A percentile compares a stretch with the other conserved stretches of the same genome.
phyloP scores from a whole-genome alignment of 2,113 vertebrate species.

The Thermophis baileyi region DNA sequence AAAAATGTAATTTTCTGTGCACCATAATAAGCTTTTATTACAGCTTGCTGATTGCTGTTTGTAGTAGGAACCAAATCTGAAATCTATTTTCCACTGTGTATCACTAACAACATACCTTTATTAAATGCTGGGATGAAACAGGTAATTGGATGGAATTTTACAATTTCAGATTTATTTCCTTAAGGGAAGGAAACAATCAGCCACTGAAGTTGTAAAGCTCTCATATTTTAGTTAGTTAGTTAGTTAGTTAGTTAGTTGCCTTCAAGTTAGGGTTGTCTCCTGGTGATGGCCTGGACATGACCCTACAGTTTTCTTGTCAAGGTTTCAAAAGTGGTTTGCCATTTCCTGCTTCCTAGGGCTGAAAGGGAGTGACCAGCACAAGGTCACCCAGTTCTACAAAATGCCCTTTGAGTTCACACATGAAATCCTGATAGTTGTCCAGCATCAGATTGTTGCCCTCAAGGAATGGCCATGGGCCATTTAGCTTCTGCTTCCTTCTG shows the following conservation, averaged over 20 bases:
- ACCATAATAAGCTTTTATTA: constrained; percentile 62
- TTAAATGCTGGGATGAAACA: constrained; percentile 25
- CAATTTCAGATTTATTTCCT: not conserved
- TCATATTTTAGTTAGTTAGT: not conserved
- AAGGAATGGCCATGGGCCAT: not conserved
- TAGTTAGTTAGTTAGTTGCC: not conserved
- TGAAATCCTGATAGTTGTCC: not conserved
- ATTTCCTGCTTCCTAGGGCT: not conserved
- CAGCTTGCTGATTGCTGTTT: constrained; percentile 53
- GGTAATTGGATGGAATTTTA: not conserved
- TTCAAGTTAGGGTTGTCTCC: not conserved
- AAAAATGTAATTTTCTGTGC: constrained; percentile 64
- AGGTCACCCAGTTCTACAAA: not conserved
- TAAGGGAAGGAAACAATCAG: not conserved
- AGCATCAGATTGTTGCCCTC: not conserved
- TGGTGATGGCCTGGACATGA: not conserved
- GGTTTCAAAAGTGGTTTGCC: not conserved
- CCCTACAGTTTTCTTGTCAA: not conserved
- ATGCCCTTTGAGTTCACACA: not conserved
- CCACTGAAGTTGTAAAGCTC: not conserved
- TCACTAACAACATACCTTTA: constrained; percentile 38
- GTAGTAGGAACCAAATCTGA: constrained; percentile 54
- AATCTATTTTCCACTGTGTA: constrained; percentile 47
- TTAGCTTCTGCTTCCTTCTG: not conserved
- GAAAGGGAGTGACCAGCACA: not conserved